A percentile compares a stretch with the other conserved stretches of the same genome.
phyloP scores from a whole-genome alignment of 2,888 invertebrate genomes.

The Pachycephus smyrnensis region DNA sequence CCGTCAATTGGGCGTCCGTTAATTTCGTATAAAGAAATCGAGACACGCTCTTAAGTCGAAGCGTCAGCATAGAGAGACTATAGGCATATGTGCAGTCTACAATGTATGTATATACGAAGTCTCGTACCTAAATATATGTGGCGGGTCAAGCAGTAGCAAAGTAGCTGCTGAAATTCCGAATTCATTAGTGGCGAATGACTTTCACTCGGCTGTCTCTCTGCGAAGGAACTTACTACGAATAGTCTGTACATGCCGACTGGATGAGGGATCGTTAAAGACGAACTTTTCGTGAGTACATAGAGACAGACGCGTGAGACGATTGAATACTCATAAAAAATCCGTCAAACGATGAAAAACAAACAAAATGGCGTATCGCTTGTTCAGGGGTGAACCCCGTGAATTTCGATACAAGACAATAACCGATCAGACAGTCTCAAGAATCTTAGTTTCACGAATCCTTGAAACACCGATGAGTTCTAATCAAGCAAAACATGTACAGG shows the following conservation, averaged over 20 bases:
- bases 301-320: background rate
- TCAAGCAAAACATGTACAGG: background rate
- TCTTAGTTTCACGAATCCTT: background rate
- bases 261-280: background rate
- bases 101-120: background rate
- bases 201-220: conserved; percentile 30
- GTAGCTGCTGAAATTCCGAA: conserved; percentile 30
- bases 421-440: background rate
- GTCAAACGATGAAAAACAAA: background rate
- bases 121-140: background rate
- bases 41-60: background rate
- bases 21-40: background rate
- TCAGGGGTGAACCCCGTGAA: background rate
- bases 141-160: conserved; percentile 37
- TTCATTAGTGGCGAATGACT: conserved; percentile 34
- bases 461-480: background rate
- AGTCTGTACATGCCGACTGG: background rate
- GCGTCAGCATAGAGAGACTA: background rate
- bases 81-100: background rate
- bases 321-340: background rate
- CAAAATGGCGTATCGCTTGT: background rate
- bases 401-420: background rate
- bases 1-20: background rate
- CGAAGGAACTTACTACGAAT: background rate
- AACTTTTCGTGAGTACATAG: background rate